Conservation (phyloP, 1,140 invertebrate genomes). For the Phymorhynchus buccinoides region DNA sequence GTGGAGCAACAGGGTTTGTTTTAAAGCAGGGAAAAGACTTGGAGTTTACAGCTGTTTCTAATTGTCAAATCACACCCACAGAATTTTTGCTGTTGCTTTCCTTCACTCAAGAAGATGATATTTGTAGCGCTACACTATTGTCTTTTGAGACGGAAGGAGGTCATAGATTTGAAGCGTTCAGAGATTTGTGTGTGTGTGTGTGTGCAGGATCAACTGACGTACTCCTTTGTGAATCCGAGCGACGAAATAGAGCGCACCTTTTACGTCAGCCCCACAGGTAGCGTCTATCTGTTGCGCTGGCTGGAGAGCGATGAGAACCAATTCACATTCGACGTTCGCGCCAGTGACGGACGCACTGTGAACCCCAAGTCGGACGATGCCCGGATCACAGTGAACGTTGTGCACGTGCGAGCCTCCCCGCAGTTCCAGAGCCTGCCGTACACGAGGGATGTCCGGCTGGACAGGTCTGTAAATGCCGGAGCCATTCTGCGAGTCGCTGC, state of each 20-base stretch:
- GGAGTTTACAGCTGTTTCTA: no score
- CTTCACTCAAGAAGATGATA: no score
- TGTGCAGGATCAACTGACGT: not conserved
- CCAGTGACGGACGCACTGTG: conserved; percentile 9
- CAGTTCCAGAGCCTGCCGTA: conserved; percentile 39
- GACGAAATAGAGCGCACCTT: not conserved
- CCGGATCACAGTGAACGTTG: conserved; percentile 48
- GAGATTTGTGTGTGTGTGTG: not conserved
- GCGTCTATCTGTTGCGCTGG: conserved; percentile 1
- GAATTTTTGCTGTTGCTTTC: no score
- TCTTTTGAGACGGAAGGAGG: no score
- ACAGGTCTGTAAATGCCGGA: conserved; percentile 23
- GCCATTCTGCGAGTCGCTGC: conserved; percentile 38
- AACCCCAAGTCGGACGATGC: conserved; percentile 41
- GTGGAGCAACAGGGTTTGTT: no score
- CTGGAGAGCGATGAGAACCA: not conserved
- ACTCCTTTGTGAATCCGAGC: not conserved
- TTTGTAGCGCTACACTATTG: no score
- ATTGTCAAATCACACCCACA: no score
- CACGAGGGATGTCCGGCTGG: conserved; percentile 28
- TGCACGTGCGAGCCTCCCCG: conserved; percentile 45
- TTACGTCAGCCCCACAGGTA: conserved; percentile 1
- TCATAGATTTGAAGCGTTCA: no score
- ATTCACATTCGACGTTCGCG: not conserved
- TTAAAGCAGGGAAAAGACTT: no score